phyloP scores from a whole-genome alignment of 1,140 invertebrate genomes.

The Antheraea pernyi region DNA sequence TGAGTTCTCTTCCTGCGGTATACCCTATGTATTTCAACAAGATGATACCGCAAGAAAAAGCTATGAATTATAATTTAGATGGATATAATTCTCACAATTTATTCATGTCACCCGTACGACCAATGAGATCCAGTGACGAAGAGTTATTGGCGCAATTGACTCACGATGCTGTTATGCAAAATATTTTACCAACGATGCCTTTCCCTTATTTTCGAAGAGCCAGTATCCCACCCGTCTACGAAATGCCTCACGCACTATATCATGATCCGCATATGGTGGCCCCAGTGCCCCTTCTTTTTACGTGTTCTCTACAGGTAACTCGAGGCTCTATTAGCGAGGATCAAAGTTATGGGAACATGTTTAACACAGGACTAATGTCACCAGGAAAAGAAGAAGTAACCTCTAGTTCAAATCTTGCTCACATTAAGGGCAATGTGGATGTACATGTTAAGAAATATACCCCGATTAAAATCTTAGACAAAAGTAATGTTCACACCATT shows the following conservation, averaged over 20 bases:
- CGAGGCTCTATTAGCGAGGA: slow-evolving; percentile 19
- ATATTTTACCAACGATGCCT: slow-evolving; percentile 59
- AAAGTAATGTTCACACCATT: no score
- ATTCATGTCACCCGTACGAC: not conserved
- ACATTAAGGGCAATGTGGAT: not conserved
- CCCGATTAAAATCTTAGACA: not conserved
- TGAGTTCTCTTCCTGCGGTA: slow-evolving; percentile 22
- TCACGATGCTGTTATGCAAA: slow-evolving; percentile 52
- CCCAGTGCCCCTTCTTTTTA: slow-evolving; percentile 38
- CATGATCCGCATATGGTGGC: slow-evolving; percentile 16
- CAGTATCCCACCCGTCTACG: not conserved
- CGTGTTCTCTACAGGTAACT: slow-evolving; percentile 40
- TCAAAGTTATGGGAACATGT: not conserved
- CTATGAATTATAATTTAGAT: not conserved
- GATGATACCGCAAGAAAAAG: not conserved
- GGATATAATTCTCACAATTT: not conserved
- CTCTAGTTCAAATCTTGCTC: not conserved
- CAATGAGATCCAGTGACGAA: slow-evolving; percentile 26
- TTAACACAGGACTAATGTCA: not conserved
- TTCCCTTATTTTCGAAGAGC: slow-evolving; percentile 33
- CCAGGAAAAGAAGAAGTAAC: not conserved
- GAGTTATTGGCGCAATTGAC: slow-evolving; percentile 45
- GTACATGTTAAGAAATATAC: not conserved
- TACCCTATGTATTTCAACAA: slow-evolving; percentile 11
- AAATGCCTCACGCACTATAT: not conserved